Conservation (phyloP, 2,113 vertebrate species). For the Tyrannus savana region DNA sequence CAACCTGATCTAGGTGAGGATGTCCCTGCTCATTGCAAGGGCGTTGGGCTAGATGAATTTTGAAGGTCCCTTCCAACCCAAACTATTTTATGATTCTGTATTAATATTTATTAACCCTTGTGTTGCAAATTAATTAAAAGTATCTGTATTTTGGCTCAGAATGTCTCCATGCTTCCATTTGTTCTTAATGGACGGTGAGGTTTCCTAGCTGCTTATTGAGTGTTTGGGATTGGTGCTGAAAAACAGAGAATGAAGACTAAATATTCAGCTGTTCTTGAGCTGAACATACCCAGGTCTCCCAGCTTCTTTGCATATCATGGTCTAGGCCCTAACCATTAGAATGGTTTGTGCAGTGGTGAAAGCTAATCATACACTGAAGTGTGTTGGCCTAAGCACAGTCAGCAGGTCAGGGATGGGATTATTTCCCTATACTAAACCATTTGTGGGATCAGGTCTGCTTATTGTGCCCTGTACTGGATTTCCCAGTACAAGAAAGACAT, state of each 20-base stretch:
- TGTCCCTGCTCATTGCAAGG: background rate
- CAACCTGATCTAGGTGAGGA: background rate
- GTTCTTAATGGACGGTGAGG: background rate
- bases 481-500: background rate
- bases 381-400: background rate
- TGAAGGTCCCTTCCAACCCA: background rate
- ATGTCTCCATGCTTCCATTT: background rate
- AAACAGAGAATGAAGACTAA: background rate
- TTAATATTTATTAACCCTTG: background rate
- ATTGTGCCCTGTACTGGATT: background rate
- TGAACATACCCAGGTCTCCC: background rate
- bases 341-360: background rate
- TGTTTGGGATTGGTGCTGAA: background rate
- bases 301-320: background rate
- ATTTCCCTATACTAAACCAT: background rate
- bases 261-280: background rate
- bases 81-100: background rate
- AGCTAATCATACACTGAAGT: background rate
- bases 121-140: background rate
- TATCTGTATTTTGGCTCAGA: background rate
- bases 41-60: background rate
- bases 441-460: background rate
- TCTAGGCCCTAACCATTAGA: background rate
- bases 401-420: background rate
- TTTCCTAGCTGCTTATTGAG: background rate